phyloP scores from a whole-genome alignment of 2,797 vertebrate genomes.

The Anabacerthia variegaticeps region DNA sequence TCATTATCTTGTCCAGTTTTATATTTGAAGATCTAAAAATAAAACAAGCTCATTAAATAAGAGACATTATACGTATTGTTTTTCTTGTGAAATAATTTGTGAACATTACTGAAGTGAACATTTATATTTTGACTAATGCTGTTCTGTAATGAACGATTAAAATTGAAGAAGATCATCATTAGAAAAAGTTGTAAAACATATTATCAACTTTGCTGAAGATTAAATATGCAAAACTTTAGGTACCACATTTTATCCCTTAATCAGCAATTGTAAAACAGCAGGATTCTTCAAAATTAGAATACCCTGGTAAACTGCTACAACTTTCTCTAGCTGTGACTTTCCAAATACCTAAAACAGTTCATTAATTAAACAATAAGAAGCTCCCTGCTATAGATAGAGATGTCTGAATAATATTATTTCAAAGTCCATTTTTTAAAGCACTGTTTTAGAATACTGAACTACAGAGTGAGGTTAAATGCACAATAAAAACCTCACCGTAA shows the following conservation, averaged over 20 bases:
- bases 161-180: not conserved
- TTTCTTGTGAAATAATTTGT: not conserved
- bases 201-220: not conserved
- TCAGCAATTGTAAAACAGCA: not conserved
- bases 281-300: not conserved
- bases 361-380: not conserved
- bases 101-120: not conserved
- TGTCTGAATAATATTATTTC: not conserved
- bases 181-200: not conserved
- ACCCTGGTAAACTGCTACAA: not conserved
- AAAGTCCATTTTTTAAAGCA: not conserved
- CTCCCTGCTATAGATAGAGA: not conserved
- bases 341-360: not conserved
- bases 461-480: fast-evolving
- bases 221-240: not conserved
- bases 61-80: not conserved
- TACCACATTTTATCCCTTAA: not conserved
- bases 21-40: conserved; percentile 87
- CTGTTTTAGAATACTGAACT: not conserved
- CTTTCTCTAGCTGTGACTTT: not conserved
- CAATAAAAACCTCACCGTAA: not conserved
- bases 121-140: not conserved
- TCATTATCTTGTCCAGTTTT: conserved; percentile 96
- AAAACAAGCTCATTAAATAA: not conserved
- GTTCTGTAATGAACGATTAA: not conserved